Base-by-base conservation (phyloP, 2,113 vertebrate species). In the Ranitomeya variabilis region DNA sequence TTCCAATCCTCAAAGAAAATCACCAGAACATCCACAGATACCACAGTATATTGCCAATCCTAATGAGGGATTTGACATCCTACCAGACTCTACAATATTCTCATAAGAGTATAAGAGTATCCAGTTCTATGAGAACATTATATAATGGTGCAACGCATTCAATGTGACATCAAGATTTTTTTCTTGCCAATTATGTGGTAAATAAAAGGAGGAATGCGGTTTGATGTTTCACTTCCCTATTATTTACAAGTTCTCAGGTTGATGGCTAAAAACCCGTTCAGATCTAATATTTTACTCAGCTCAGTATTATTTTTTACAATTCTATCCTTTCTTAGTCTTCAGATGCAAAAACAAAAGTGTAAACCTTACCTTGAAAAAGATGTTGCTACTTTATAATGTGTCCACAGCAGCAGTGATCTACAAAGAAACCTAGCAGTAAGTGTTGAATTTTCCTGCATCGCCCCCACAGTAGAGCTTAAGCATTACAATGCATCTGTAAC, bases 1-100 rank as follows among this genome's bases (percentile, higher is more conserved):
- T 85, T 19, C 37, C 26, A 73, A 74, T 85, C n/a, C 23, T 52
- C 62, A 26, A 16, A 69, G 64, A 54, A n/a, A 73, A 59, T 85
- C 19, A 19, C 54, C 64, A 69, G 82, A 57, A 71, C 37, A 71
- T 71, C 66, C 52, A 11, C 52, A 59, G 9, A 57, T 73, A 7
- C 54, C 23, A 19, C 67, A 55, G 11, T 26, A 55, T 18, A 57
- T 55, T 74, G 69, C 51, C n/a, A 85, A 73, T 52, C 15, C 1
- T 52, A 16, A 23, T 64, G 31, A 23, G 18, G 55, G 45, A 45
- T 83, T 69, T 83, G 54, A 6, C 4, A 12, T 23, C 15, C 54
- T 21, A 21, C 31, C 11, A 45, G 80, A 83, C 31, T 13, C 62
- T 54, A 7, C 45, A 23, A 52, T 51, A 21, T 66, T 69, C 16